Evolutionary conservation across 2,888 invertebrate genomes (phyloP), one percentile per base, ranked within the genome.

Genomic region (Parnassius smintheus): DNA sequence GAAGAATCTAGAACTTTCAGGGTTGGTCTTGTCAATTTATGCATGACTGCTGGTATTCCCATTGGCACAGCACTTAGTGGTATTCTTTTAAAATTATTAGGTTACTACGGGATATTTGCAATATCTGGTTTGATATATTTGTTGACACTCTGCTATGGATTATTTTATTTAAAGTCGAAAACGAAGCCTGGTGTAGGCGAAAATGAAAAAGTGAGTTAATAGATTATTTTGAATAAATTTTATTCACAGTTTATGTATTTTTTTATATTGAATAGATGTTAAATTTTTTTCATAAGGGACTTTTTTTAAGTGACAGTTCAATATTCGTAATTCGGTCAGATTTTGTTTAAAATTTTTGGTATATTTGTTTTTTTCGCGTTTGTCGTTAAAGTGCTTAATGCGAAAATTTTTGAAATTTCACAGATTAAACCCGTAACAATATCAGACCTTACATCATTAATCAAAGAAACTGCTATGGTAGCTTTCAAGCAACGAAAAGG

Each of bases 1-100:
- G 84, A 88, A 25, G 84, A 93, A 66, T 85, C 85, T 0, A 90
- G 94, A 65, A 94, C 94, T 0, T 86, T 92, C 51, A 81, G 94
- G 67, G 92, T 95, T 1, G 94, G 94, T 1, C 82, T 94, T 9
- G 88, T 92, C 4, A 94, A 94, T 73, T 80, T 93, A 13, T 93
- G 93, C 75, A 80, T 93, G 72, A 93, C 93, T 53, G 83, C 93
- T 11, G 93, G 94, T 0, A 84, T 93, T 22, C 93, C 93, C 0
- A 70, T 93, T 2, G 94, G 94, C 0, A 91, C 93, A 2, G 90
- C 93, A 0, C 70, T 92, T 8, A 93, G 93, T 70, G 94, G 94
- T 0, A 81, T 92, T 12, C 72, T 94, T 13, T 68, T 91, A 18
- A 83, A 85, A 44, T 42, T 80, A 25, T 80, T 80, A 68, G 91